phyloP scores from a whole-genome alignment of 1,140 invertebrate species.

The Ceratina japonica region DNA sequence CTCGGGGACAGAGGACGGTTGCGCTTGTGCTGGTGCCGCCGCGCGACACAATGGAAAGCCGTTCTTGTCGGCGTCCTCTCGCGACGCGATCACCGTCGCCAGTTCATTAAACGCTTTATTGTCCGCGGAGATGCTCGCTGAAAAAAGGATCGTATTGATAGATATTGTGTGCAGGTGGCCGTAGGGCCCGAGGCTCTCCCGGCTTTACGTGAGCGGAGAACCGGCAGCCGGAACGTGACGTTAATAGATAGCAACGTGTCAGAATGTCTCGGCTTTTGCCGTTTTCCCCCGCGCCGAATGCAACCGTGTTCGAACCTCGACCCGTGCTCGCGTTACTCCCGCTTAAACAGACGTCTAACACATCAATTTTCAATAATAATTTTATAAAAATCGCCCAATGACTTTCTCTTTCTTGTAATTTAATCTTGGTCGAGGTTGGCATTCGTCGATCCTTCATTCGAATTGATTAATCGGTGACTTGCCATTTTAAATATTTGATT shows the following conservation, averaged over 20 bases:
- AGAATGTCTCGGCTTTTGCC: conserved; percentile 17
- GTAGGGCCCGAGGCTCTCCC: background rate
- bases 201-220: conserved; percentile 24
- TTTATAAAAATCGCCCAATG: too few species aligned
- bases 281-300: background rate
- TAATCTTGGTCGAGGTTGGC: too few species aligned
- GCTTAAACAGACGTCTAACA: too few species aligned
- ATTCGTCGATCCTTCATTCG: too few species aligned
- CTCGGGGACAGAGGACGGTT: conserved; percentile 2
- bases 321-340: too few species aligned
- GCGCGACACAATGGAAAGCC: conserved; percentile 17
- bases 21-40: too few species aligned
- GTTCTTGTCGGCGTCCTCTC: conserved; percentile 8
- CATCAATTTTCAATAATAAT: too few species aligned
- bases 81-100: conserved; percentile 15
- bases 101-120: conserved; percentile 56
- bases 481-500: too few species aligned
- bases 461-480: too few species aligned
- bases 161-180: conserved; percentile 25
- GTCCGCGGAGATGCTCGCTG: conserved; percentile 25
- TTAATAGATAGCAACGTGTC: conserved; percentile 35
- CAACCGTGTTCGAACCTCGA: background rate
- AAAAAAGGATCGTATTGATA: conserved; percentile 23
- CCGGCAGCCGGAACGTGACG: conserved; percentile 21
- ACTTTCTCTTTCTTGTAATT: too few species aligned